Conservation (phyloP, 2,888 invertebrate genomes). For the Netelia virgata region DNA sequence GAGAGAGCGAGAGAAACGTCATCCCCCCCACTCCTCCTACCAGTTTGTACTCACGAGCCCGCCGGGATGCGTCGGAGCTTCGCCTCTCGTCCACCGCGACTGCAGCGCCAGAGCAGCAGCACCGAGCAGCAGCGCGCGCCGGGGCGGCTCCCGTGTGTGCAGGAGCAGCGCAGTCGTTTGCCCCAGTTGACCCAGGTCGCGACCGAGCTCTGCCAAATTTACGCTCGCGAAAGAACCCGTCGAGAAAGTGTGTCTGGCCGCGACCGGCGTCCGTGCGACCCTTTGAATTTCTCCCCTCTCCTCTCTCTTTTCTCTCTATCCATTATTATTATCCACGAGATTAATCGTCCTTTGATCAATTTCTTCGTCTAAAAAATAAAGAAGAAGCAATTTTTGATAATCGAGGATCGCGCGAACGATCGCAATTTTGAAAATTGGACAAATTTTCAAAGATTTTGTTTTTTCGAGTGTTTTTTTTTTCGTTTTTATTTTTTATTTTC, state of each 20-base stretch:
- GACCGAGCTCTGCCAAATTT: constrained; percentile 65
- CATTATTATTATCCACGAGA: not conserved
- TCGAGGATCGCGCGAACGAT: too few relatives aligned
- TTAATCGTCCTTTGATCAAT: not conserved
- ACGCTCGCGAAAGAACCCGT: constrained; percentile 42
- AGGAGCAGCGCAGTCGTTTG: constrained; percentile 78
- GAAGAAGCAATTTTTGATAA: too few relatives aligned
- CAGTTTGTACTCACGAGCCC: constrained; percentile 30
- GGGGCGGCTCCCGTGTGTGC: constrained; percentile 81
- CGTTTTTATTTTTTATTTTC: too few relatives aligned
- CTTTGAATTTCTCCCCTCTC: not conserved
- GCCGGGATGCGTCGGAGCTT: constrained; percentile 74
- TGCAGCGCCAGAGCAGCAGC: constrained; percentile 48
- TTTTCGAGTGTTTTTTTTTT: not conserved
- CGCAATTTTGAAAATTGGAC: too few relatives aligned
- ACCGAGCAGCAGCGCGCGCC: constrained; percentile 73
- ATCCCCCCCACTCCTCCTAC: not conserved
- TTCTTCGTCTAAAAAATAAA: not conserved
- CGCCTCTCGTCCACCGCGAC: constrained; percentile 78
- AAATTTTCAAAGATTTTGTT: not conserved
- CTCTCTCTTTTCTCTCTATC: not conserved
- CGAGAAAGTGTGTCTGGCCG: constrained; percentile 50
- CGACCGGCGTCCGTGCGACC: constrained; percentile 41
- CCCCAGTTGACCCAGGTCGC: constrained; percentile 81
- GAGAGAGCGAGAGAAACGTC: too few relatives aligned